Conservation (phyloP, 2,113 vertebrate genomes). For the Percopsis transmontana region DNA sequence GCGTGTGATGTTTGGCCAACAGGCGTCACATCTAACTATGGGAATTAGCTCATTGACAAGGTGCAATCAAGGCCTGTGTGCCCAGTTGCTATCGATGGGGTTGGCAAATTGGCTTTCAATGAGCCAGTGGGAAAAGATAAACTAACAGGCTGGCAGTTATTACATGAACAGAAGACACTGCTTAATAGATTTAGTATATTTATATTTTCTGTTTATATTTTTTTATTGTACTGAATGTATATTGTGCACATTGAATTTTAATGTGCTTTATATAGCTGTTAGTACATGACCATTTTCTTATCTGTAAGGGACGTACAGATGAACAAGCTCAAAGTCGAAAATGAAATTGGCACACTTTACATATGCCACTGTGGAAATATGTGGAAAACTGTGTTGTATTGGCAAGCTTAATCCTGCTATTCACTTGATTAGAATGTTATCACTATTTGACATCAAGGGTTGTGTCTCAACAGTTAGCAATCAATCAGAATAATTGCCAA, state of each 20-base stretch:
- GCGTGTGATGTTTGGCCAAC: conserved; percentile 8
- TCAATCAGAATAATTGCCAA: conserved; percentile 45
- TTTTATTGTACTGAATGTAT: too few species aligned
- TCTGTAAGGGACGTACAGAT: too few species aligned
- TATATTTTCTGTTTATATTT: neutral
- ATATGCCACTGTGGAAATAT: too few species aligned
- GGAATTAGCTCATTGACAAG: conserved; percentile 4
- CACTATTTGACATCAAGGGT: conserved; percentile 30
- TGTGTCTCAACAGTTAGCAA: conserved; percentile 15
- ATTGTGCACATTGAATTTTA: too few species aligned
- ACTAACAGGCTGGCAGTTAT: neutral
- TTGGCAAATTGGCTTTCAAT: neutral
- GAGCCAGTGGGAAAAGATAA: neutral
- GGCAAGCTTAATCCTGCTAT: conserved; percentile 15
- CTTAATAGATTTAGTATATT: neutral
- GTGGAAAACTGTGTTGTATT: conserved; percentile 5
- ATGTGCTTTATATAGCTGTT: too few species aligned
- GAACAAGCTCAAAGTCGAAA: too few species aligned
- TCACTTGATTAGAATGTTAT: conserved; percentile 31
- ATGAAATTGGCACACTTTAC: too few species aligned
- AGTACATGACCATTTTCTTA: too few species aligned
- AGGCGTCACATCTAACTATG: neutral
- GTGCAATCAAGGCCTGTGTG: neutral
- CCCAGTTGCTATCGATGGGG: conserved; percentile 1
- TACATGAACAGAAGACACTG: conserved; percentile 1